phyloP scores from a whole-genome alignment of 2,113 vertebrate genomes.

The Myanophis thanlyinensis region DNA sequence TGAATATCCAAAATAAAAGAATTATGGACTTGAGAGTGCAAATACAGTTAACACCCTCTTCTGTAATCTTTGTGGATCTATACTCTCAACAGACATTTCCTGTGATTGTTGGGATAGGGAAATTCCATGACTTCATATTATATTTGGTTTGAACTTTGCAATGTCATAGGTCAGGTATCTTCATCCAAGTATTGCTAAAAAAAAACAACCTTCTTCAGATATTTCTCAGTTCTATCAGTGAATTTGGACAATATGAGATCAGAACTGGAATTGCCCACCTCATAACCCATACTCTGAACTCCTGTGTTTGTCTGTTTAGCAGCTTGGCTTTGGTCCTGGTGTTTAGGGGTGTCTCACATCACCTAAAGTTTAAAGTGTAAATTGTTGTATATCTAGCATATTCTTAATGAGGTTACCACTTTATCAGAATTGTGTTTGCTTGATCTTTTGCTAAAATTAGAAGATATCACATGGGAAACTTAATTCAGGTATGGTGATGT shows the following conservation, averaged over 20 bases:
- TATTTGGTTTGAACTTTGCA: neutral
- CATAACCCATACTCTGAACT: neutral
- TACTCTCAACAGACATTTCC: neutral
- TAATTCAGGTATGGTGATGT: neutral
- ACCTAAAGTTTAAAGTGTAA: neutral
- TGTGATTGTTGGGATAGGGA: neutral
- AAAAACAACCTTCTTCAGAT: neutral
- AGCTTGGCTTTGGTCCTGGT: neutral
- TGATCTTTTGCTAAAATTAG: neutral
- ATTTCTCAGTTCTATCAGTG: neutral
- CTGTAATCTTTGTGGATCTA: neutral
- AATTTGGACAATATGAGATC: neutral
- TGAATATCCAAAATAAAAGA: neutral
- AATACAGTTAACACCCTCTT: neutral
- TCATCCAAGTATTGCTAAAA: neutral
- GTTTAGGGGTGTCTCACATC: neutral
- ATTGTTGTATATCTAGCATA: neutral
- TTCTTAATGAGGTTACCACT: neutral
- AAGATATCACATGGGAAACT: neutral
- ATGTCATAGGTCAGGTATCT: neutral
- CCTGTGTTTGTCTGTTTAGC: neutral
- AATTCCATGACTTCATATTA: neutral
- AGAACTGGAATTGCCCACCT: neutral
- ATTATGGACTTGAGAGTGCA: neutral
- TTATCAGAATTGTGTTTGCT: neutral